These are phyloP conservation scores for Petaurus breviceps DNA, from an alignment of 2,113 vertebrate species.

Conservation along the genomic window DNA sequence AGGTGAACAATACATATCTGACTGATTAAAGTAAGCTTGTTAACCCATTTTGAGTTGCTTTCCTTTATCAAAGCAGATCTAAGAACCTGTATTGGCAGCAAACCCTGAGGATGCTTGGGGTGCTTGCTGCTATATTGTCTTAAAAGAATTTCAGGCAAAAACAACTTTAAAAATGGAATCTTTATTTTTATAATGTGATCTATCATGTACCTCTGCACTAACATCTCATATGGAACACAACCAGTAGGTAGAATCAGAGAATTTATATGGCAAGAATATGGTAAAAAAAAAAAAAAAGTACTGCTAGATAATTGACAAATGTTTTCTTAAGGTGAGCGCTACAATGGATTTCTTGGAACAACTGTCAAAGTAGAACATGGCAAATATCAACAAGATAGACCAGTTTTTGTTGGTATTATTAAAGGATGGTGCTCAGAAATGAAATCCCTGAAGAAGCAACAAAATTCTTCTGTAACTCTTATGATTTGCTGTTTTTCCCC, in stretches of 20 bases:
- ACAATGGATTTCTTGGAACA: neutral
- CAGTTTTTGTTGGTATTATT: constrained; percentile 7
- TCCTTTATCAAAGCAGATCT: too few relatives aligned
- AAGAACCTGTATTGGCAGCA: too few relatives aligned
- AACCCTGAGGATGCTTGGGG: too few relatives aligned
- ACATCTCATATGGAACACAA: neutral
- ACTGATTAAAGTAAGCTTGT: too few relatives aligned
- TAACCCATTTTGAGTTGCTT: too few relatives aligned
- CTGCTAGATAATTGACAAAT: neutral
- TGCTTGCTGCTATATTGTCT: too few relatives aligned
- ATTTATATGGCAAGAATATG: neutral
- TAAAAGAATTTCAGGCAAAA: neutral
- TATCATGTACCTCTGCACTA: neutral
- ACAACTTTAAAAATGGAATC: neutral
- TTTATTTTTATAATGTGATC: neutral
- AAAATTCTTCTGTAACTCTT: neutral
- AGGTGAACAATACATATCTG: too few relatives aligned
- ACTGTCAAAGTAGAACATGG: neutral
- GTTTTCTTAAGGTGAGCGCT: neutral
- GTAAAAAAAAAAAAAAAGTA: neutral
- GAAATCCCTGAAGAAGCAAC: neutral
- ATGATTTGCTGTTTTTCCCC: neutral
- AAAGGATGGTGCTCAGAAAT: constrained; percentile 23
- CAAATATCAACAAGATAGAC: constrained; percentile 13
- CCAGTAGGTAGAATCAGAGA: neutral